Evolutionary conservation across 2,113 vertebrate species (phyloP).

Genomic region (Riparia riparia): DNA sequence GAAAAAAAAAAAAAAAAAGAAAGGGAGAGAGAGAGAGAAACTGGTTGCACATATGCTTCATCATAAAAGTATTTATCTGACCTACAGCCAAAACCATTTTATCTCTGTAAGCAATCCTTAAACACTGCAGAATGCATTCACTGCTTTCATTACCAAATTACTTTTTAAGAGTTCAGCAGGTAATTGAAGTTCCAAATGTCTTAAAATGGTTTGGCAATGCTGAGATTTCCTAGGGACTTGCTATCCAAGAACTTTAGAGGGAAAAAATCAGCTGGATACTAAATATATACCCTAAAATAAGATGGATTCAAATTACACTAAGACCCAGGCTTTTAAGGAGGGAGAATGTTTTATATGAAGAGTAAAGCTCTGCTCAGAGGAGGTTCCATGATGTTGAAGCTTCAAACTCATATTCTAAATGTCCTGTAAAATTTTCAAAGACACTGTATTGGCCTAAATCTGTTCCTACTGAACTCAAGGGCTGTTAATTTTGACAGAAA

Average conservation of each 20-base stretch:
- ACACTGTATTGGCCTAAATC: conserved; percentile 34
- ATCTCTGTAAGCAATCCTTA: conserved; percentile 66
- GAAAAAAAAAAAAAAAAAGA: not conserved
- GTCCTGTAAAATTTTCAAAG: conserved; percentile 43
- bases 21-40: not conserved
- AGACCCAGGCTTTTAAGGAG: conserved; percentile 12
- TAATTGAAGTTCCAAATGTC: conserved; percentile 69
- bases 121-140: conserved; percentile 52
- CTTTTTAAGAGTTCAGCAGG: conserved; percentile 63
- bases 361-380: conserved; percentile 7
- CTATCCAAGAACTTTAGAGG: conserved; percentile 52
- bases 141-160: conserved; percentile 64
- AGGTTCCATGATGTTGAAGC: not conserved
- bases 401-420: conserved; percentile 16
- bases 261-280: conserved; percentile 52
- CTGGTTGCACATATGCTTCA: conserved; percentile 31
- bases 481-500: conserved; percentile 30
- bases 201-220: conserved; percentile 56
- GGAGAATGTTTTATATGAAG: not conserved
- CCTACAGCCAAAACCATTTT: conserved; percentile 60
- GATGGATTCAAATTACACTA: conserved; percentile 33
- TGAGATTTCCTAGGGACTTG: conserved; percentile 51
- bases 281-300: conserved; percentile 59
- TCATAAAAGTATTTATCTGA: conserved; percentile 58
- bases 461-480: not conserved